Evolutionary conservation across 2,797 vertebrate species (phyloP).

Genomic region (Eidolon dupreanum): DNA sequence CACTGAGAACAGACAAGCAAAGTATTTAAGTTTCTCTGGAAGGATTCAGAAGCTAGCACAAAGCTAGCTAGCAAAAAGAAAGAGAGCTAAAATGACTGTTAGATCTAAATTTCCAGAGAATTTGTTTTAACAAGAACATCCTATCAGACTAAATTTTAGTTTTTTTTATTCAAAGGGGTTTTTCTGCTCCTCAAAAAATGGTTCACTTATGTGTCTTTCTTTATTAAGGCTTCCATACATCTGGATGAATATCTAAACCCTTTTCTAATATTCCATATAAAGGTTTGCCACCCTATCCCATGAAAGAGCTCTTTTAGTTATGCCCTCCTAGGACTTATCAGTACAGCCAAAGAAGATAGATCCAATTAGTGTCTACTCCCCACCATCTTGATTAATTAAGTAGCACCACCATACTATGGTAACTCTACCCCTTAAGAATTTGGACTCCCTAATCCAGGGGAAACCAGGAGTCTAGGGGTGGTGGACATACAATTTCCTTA

Average conservation of each 20-base stretch:
- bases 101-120: not conserved
- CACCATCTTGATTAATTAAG: not conserved
- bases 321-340: not conserved
- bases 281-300: not conserved
- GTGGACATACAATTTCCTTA: not conserved
- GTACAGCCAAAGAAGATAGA: not conserved
- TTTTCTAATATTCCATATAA: not conserved
- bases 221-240: not conserved
- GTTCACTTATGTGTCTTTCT: not conserved
- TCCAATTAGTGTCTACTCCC: not conserved
- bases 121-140: slow-evolving; percentile 19
- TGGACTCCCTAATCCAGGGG: not conserved
- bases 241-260: not conserved
- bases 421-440: not conserved
- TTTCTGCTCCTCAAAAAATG: not conserved
- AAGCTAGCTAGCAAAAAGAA: not conserved
- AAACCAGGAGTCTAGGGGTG: not conserved
- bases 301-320: slow-evolving; percentile 17
- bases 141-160: not conserved
- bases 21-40: slow-evolving; percentile 19
- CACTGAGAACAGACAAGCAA: not conserved
- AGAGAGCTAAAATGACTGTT: not conserved
- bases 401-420: not conserved
- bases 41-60: not conserved
- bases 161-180: not conserved